Base-by-base conservation (phyloP, 2,888 invertebrate species). In the Plagodis dolabraria region DNA sequence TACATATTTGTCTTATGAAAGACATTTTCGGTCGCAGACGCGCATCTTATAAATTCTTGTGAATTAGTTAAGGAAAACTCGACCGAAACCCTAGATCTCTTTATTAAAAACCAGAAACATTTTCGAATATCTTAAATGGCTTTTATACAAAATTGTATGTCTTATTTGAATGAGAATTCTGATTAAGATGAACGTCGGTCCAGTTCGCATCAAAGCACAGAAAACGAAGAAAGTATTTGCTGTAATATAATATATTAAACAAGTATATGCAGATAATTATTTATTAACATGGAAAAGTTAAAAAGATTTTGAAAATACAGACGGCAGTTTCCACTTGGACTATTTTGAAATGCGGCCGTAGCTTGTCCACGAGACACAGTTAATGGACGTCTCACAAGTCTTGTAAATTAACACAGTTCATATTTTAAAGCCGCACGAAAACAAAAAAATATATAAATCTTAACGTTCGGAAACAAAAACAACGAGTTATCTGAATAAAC, bases 331-430 rank as follows among this genome's bases (percentile, higher is more conserved):
- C 71, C 72, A 76, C 73, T 73, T 57, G 11, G 75, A 80, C 75
- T 79, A 80, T 85, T 85, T 83, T 79, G 76, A 79, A 79, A 75
- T 72, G 72, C 78, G 83, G 75, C 82, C 85, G 83, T 81, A 83
- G 83, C 83, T 78, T 77, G 80, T 84, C 82, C 72, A 76, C 74
- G 66, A 68, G 73, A 72, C 77, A 79, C 79, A 79, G 81, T 79
- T 80, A 77, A 80, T 79, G 75, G 75, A 70, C 75, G 79, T 74
- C 76, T 79, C 77, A 74, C 72, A 73, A 67, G 75, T 72, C 43
- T 72, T 68, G 72, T 74, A 77, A 69, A 70, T 71, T 72, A 69
- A 70, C 67, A 69, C 70, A 58, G 67, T 63, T 60, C 59, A 67
- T 67, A 68, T 68, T 60, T 67, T 64, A 66, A 49, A 46, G 63